A percentile compares a stretch with the other conserved stretches of the same genome.
phyloP scores from a whole-genome alignment of 2,113 vertebrate species.

The Ceyx margarethae region DNA sequence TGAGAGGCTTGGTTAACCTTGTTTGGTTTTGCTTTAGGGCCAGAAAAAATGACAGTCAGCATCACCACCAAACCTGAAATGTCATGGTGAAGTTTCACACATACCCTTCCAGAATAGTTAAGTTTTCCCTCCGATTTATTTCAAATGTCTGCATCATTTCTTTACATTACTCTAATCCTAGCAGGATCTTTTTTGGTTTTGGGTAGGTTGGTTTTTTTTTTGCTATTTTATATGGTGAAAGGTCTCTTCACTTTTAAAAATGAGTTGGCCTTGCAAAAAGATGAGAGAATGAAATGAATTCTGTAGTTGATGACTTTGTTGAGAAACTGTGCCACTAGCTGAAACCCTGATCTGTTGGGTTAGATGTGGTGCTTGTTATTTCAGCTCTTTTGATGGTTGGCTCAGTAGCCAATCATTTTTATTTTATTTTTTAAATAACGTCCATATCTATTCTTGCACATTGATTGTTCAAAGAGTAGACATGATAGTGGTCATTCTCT shows the following conservation, averaged over 20 bases:
- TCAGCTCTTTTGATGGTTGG: conserved; percentile 4
- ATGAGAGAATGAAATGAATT: not conserved
- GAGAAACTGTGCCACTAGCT: not conserved
- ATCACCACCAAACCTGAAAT: not conserved
- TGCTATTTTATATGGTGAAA: not conserved
- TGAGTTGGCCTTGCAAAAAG: not conserved
- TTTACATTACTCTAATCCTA: not conserved
- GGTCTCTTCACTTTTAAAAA: not conserved
- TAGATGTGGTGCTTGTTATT: not conserved
- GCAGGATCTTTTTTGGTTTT: not conserved
- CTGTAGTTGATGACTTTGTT: not conserved
- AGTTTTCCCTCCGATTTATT: not conserved
- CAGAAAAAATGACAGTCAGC: conserved; percentile 31
- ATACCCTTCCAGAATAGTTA: not conserved
- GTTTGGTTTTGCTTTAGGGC: conserved; percentile 4
- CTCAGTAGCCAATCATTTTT: not conserved
- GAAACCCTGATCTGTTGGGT: not conserved
- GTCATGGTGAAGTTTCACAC: not conserved
- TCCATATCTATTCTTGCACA: conserved; percentile 27
- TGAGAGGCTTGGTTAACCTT: conserved; percentile 2
- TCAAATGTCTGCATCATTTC: not conserved
- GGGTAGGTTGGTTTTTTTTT: not conserved
- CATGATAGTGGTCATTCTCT: not conserved
- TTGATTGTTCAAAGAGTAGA: conserved; percentile 11
- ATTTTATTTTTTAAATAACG: not conserved